phyloP scores from a whole-genome alignment of 2,888 invertebrate species.

The Drosophila macrothrix region DNA sequence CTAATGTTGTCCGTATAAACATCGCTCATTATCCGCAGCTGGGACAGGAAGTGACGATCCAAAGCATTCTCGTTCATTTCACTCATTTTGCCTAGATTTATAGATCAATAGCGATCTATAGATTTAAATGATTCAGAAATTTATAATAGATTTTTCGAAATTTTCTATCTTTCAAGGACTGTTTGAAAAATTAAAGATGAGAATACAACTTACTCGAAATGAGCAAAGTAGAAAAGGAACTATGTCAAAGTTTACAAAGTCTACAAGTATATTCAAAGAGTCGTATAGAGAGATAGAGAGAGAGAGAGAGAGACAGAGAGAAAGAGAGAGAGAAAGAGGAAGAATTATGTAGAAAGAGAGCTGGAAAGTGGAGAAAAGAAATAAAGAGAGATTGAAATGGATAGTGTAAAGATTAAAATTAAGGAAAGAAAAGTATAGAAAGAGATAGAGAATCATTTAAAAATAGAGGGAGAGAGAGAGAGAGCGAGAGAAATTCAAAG shows the following conservation, averaged over 20 bases:
- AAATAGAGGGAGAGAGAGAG: neutral
- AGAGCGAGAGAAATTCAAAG: neutral
- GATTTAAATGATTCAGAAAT: constrained; percentile 6
- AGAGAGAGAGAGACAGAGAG: neutral
- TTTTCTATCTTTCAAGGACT: neutral
- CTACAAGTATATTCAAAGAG: neutral
- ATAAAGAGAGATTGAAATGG: neutral
- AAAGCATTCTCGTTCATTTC: constrained; percentile 43
- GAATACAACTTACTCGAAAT: constrained; percentile 2
- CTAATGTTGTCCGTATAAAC: constrained; percentile 5
- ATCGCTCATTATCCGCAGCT: constrained; percentile 41
- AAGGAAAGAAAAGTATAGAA: neutral
- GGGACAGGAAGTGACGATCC: constrained; percentile 58
- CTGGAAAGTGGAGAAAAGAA: neutral
- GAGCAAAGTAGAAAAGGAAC: neutral
- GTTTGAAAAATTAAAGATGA: neutral
- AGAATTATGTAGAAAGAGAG: neutral
- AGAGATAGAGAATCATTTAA: neutral
- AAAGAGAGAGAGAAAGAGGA: neutral
- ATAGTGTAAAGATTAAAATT: neutral
- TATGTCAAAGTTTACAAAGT: neutral
- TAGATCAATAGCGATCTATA: constrained; percentile 1
- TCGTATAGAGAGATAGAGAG: neutral
- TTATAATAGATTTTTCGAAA: neutral
- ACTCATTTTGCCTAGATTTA: constrained; percentile 29